Base-by-base conservation (phyloP, 2,888 invertebrate species). In the Thymelicus acteon region DNA sequence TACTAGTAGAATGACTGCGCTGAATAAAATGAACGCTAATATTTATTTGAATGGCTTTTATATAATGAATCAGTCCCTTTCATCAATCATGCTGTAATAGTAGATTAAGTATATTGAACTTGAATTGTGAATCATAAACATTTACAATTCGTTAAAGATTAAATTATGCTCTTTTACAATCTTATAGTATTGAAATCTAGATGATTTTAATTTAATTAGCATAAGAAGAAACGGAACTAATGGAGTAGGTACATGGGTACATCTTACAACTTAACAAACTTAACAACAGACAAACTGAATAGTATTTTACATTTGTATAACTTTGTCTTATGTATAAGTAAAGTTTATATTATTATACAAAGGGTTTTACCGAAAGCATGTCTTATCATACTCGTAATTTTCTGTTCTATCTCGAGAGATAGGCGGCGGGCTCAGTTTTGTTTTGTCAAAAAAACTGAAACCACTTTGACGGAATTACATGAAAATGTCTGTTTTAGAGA, bases 391-490 rank as follows among this genome's bases (percentile, higher is more conserved):
- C 19, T 19, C 19, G 19, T 19, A 61, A 68, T 62, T 68, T 62
- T n/a, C 67, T n/a, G 15, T 19, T 8, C 37, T 49, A 49, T 48
- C 47, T 44, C 63, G 49, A 39, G 63, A 52, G 37, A 63, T 58
- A 39, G 13, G 58, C 63, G 19, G 10, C 47, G 7, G 44, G 13
- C 8, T 24, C 31, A 52, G 7, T 52, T 61, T 68, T 68, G 68
- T 68, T 68, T 68, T 54, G 67, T 67, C 60, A 37, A 54, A 67
- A 67, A 44, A 68, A 31, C 31, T 54, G 54, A 40, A 68, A 68
- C 61, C 68, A 61, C 68, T 68, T 68, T 61, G 68, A 68, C 68
- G 61, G 61, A 68, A 68, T 68, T 61, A 68, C 68, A 61, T 62
- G 68, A 68, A 62, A 68, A 54, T 62, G 68, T 68, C 44, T 61